A percentile compares a stretch with the other conserved stretches of the same genome.
Conservation (phyloP, 1,140 invertebrate species). For the Pogonognathellus flavescens region DNA sequence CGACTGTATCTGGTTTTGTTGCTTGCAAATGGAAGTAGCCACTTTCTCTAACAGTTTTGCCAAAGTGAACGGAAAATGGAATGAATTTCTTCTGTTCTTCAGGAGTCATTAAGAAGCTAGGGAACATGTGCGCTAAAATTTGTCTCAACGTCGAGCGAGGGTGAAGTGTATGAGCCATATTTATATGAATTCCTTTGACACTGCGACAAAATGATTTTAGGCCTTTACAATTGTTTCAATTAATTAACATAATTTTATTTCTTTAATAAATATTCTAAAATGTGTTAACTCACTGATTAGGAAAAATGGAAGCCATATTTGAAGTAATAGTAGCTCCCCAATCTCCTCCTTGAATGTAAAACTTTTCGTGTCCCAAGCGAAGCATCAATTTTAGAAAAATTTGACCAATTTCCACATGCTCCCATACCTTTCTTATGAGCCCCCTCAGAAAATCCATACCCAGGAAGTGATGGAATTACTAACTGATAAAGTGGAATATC, state of each 20-base stretch:
- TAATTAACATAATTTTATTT: not conserved
- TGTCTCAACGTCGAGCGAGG: conserved; percentile 62
- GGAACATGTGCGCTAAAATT: conserved; percentile 63
- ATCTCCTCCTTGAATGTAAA: conserved; percentile 73
- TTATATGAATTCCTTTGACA: conserved; percentile 70
- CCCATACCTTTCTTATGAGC: conserved; percentile 76
- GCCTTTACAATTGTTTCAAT: not conserved
- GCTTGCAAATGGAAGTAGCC: conserved; percentile 80
- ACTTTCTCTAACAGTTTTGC: conserved; percentile 56
- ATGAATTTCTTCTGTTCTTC: conserved; percentile 58
- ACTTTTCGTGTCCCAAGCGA: conserved; percentile 71
- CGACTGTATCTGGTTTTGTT: conserved; percentile 92
- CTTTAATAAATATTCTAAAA: not conserved
- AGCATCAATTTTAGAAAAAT: conserved; percentile 74
- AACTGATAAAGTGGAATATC: conserved; percentile 78
- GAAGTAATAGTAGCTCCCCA: conserved; percentile 68
- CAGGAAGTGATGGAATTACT: conserved; percentile 83
- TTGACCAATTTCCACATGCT: conserved; percentile 70
- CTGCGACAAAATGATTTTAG: conserved; percentile 61
- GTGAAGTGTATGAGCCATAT: conserved; percentile 67
- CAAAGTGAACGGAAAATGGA: conserved; percentile 50
- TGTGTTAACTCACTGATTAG: conserved; percentile 66
- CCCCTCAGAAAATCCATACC: conserved; percentile 87
- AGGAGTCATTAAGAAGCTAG: conserved; percentile 57
- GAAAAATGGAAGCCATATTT: conserved; percentile 70